These are phyloP conservation scores for Schizopygopsis malacanthus DNA, from an alignment of 2,797 vertebrate species.

Conservation along the genomic window DNA sequence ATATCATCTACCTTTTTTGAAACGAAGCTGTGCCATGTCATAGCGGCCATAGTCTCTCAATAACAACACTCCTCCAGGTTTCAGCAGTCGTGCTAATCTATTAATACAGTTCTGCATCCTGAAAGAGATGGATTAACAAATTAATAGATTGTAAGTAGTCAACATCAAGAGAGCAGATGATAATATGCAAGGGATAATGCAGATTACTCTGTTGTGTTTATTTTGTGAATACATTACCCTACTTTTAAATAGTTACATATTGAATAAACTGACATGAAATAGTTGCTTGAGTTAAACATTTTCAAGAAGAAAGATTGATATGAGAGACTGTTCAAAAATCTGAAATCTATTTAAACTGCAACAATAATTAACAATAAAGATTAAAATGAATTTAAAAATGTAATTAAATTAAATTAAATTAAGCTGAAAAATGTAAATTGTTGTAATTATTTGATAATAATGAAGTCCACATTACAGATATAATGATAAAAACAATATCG, in stretches of 20 bases:
- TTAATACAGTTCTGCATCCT: constrained; percentile 85
- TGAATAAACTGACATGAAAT: not conserved
- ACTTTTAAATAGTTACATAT: not conserved
- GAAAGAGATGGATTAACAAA: constrained; percentile 26
- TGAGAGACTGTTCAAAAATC: not conserved
- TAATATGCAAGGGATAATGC: not conserved
- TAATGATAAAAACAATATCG: too few relatives aligned
- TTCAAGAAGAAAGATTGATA: not conserved
- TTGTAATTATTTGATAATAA: not conserved
- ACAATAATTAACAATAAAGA: not conserved
- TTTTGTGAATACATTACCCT: not conserved
- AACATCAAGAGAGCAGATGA: not conserved
- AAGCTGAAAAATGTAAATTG: too few relatives aligned
- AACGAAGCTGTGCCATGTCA: constrained; percentile 96
- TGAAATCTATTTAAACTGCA: not conserved
- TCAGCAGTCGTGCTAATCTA: constrained; percentile 85
- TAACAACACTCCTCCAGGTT: constrained; percentile 90
- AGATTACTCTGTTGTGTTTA: not conserved
- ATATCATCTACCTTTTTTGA: constrained; percentile 89
- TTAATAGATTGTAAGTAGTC: not conserved
- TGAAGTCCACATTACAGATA: not conserved
- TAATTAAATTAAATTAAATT: too few relatives aligned
- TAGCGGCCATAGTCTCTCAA: constrained; percentile 96
- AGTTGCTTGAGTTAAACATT: not conserved
- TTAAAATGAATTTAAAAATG: too few relatives aligned